phyloP scores from a whole-genome alignment of 2,888 invertebrate genomes.

The Mactromeris polynyma region DNA sequence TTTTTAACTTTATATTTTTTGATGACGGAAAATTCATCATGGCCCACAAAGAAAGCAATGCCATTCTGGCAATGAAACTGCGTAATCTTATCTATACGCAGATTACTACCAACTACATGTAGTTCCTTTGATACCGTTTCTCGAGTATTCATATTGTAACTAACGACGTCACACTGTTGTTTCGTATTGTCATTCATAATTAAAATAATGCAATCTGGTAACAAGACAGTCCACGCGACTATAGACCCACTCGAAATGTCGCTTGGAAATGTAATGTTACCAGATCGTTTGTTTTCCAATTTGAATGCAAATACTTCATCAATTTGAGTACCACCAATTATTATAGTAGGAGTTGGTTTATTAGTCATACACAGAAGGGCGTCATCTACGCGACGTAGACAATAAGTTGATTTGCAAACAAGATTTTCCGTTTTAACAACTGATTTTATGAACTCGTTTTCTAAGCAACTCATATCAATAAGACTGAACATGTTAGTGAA shows the following conservation, averaged over 20 bases:
- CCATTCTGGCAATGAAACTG: not conserved
- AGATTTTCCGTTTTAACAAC: not conserved
- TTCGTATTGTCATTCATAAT: not conserved
- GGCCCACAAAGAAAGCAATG: not conserved
- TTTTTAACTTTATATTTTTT: not conserved
- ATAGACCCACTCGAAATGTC: not conserved
- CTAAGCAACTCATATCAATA: not conserved
- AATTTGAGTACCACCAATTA: not conserved
- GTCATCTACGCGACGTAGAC: not conserved
- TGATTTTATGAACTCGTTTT: not conserved
- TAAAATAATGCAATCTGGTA: not conserved
- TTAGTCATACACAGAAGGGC: not conserved
- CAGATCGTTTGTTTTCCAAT: not conserved
- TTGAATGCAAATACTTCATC: not conserved
- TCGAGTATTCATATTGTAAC: not conserved
- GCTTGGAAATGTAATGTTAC: not conserved
- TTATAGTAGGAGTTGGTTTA: not conserved
- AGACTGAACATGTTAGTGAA: not conserved
- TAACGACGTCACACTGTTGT: not conserved
- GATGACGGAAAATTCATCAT: not conserved
- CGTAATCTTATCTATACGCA: not conserved
- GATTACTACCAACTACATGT: not conserved
- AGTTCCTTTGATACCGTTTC: not conserved
- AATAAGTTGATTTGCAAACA: not conserved
- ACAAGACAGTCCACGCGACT: not conserved